phyloP scores from a whole-genome alignment of 2,797 vertebrate species.

The Alectoris magna region DNA sequence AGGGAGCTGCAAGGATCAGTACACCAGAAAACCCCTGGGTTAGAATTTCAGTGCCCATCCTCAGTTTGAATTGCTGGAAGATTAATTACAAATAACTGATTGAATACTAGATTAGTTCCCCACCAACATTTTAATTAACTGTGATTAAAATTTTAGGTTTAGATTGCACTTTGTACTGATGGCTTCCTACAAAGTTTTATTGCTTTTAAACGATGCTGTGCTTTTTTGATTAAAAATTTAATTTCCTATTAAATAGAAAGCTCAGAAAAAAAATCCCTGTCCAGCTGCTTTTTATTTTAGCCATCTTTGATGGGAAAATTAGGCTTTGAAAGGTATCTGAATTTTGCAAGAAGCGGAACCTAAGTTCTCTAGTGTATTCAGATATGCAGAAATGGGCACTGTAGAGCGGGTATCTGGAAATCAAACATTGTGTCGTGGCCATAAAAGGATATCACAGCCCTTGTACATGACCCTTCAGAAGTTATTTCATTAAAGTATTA shows the following conservation, averaged over 20 bases:
- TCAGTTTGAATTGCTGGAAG: background rate
- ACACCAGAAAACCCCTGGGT: background rate
- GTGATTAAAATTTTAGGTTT: conserved; percentile 25
- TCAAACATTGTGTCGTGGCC: background rate
- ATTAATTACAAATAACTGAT: background rate
- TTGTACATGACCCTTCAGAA: conserved; percentile 24
- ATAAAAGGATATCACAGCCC: background rate
- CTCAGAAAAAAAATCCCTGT: background rate
- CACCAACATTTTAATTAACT: conserved; percentile 7
- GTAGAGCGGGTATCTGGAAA: background rate
- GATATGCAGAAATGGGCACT: background rate
- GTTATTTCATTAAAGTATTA: conserved; percentile 13
- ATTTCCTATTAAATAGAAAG: background rate
- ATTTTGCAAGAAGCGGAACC: background rate
- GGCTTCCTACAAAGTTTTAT: background rate
- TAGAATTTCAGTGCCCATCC: background rate
- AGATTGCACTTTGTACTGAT: background rate
- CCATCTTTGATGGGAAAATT: background rate
- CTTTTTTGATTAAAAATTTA: background rate
- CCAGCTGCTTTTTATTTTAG: conserved; percentile 1
- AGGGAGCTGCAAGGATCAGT: background rate
- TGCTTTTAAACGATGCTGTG: background rate
- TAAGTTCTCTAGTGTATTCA: background rate
- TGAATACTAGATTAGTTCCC: background rate
- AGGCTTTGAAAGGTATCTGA: background rate